These are phyloP conservation scores for Scaptodrosophila lebanonensis DNA, from an alignment of 1,140 invertebrate genomes.

Conservation along the genomic window DNA sequence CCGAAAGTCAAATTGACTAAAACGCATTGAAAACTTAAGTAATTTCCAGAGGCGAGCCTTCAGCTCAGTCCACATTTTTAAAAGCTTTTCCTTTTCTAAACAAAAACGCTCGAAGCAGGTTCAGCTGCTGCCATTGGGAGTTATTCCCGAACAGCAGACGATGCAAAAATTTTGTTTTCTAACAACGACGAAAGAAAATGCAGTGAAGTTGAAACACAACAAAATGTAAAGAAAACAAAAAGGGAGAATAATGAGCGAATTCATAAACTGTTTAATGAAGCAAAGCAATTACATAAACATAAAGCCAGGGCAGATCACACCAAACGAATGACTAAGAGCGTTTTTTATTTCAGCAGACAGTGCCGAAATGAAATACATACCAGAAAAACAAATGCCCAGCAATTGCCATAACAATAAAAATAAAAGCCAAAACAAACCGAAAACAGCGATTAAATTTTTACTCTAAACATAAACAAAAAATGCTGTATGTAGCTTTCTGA, in stretches of 20 bases:
- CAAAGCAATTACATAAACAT: slow-evolving; percentile 62
- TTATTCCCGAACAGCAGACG: too few species aligned
- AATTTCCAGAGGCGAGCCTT: too few species aligned
- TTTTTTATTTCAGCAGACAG: too few species aligned
- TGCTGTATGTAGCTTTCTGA: too few species aligned
- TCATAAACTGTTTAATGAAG: slow-evolving; percentile 71
- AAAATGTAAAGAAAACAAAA: neutral
- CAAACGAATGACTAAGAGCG: too few species aligned
- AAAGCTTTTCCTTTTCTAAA: slow-evolving; percentile 30
- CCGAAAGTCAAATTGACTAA: slow-evolving; percentile 70
- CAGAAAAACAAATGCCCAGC: too few species aligned
- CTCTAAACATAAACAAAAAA: neutral
- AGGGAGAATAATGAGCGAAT: slow-evolving; percentile 17
- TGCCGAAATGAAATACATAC: too few species aligned
- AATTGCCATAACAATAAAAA: too few species aligned
- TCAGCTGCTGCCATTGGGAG: too few species aligned
- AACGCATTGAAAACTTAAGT: slow-evolving; percentile 73
- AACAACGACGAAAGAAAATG: slow-evolving; percentile 52
- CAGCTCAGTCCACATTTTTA: slow-evolving; percentile 49
- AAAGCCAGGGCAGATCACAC: slow-evolving; percentile 20
- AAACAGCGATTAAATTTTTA: neutral
- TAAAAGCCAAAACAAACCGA: slow-evolving; percentile 27
- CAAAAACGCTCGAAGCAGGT: slow-evolving; percentile 34
- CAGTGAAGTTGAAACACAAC: slow-evolving; percentile 48
- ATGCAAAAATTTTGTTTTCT: slow-evolving; percentile 52